Evolutionary conservation across 1,140 invertebrate species (phyloP).

Genomic region (Pissodes strobi): DNA sequence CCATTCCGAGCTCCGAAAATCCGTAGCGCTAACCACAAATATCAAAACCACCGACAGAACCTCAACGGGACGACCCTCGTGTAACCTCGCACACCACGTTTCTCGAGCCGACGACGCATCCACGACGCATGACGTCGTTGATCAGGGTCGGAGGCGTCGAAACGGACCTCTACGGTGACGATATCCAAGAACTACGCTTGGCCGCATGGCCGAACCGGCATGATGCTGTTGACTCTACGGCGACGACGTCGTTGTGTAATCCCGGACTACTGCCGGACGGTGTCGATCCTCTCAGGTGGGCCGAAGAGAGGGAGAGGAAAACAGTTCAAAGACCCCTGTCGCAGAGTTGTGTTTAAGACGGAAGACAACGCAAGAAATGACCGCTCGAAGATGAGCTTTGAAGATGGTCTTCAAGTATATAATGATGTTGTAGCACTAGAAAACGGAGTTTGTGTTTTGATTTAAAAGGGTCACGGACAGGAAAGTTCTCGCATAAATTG

Average conservation of each 20-base stretch:
- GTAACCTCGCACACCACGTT: neutral
- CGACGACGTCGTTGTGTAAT: conserved; percentile 50
- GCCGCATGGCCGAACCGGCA: conserved; percentile 1
- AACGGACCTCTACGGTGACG: conserved; percentile 22
- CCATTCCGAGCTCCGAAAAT: neutral
- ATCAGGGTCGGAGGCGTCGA: conserved; percentile 14
- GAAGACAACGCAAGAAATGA: conserved; percentile 21
- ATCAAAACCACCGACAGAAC: neutral
- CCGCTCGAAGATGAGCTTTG: conserved; percentile 12
- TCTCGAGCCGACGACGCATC: conserved; percentile 23
- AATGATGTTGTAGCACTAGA: conserved; percentile 17
- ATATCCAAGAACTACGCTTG: conserved; percentile 29
- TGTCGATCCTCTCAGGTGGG: conserved; percentile 42
- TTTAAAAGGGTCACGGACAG: conserved; percentile 14
- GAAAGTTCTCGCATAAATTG: conserved; percentile 3
- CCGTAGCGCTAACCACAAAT: too few relatives aligned
- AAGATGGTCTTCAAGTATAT: conserved; percentile 17
- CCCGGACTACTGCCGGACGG: conserved; percentile 46
- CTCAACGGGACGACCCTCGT: neutral
- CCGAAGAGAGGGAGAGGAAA: conserved; percentile 45
- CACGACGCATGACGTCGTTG: conserved; percentile 38
- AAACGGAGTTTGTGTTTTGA: conserved; percentile 23
- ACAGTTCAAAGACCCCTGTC: conserved; percentile 49
- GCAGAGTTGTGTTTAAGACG: conserved; percentile 8
- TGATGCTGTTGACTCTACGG: conserved; percentile 5